Evolutionary conservation across 2,888 invertebrate genomes (phyloP), one percentile per base, ranked within the genome.

Genomic region (Ypsolopha sequella): DNA sequence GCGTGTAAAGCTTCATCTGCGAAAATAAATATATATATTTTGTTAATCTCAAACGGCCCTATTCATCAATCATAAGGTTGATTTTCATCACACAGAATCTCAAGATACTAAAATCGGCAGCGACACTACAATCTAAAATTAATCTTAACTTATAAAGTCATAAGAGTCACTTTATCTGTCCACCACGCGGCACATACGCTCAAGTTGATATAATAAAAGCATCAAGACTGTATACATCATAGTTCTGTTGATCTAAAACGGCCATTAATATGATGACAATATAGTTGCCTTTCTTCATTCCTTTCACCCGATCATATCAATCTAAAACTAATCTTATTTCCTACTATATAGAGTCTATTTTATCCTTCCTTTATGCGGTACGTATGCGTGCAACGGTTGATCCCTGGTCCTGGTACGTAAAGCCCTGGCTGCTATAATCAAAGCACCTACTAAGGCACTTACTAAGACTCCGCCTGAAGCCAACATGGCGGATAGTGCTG

Each of bases 341-440:
- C 6, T 10, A 13, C 33, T 24, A n/a, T 11, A 41, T 10, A 41
- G 41, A 24, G 38, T 62, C 61, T 82, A 89, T 70, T 90, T 88
- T 59, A 91, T 90, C 60, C 90, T 86, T 55, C 90, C 91, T 63
- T 91, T 91, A 56, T 91, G 91, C 33, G 89, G 90, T 33, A 91
- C 88, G 58, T 91, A 91, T 0, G 89, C 82, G 57, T 79, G 76
- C 47, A 80, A 85, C 0, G 88, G 76, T 6, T 81, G 71, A 52
- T 76, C 76, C 33, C 76, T 74, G 55, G 88, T 88, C 14, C 89
- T 80, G 57, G 91, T 87, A 56, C 92, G 87, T 76, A 95, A 89
- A 56, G 93, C 90, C 10, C 93, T 89, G 65, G 95, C 95, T 53
- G 94, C 92, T 0, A 92, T 91, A 58, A 94, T 82, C 33, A 95